Evolutionary conservation across 2,113 vertebrate species (phyloP).

Genomic region (Xiphophorus hellerii): DNA sequence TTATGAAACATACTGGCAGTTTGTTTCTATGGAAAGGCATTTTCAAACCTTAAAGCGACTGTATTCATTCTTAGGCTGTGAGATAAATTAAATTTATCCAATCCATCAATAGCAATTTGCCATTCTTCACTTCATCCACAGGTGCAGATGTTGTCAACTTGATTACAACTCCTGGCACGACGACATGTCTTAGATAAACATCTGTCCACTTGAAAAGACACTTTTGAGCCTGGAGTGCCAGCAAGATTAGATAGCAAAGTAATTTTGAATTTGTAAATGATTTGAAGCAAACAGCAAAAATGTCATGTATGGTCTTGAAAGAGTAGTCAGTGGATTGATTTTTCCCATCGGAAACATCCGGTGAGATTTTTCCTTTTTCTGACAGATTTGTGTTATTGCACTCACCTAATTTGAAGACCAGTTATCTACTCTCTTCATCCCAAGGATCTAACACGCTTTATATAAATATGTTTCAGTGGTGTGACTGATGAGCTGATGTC

Average conservation of each 20-base stretch:
- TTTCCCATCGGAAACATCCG: constrained; percentile 19
- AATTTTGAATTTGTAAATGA: constrained; percentile 62
- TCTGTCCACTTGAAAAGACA: constrained; percentile 73
- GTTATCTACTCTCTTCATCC: constrained; percentile 46
- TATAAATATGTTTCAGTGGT: constrained; percentile 27
- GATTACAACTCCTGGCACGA: constrained; percentile 73
- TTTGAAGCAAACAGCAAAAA: constrained; percentile 50
- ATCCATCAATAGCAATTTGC: constrained; percentile 53
- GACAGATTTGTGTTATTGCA: constrained; percentile 34
- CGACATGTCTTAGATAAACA: constrained; percentile 78
- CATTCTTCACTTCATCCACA: constrained; percentile 73
- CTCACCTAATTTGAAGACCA: constrained; percentile 44
- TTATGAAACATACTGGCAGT: constrained; percentile 55
- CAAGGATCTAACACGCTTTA: constrained; percentile 31
- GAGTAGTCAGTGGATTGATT: constrained; percentile 11
- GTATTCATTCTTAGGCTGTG: constrained; percentile 47
- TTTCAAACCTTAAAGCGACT: constrained; percentile 59
- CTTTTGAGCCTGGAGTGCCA: constrained; percentile 62
- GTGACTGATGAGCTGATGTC: constrained; percentile 63
- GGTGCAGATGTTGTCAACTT: constrained; percentile 78
- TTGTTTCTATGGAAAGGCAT: constrained; percentile 44
- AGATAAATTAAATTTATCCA: constrained; percentile 64
- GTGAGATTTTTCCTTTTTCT: constrained; percentile 29
- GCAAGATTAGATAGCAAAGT: constrained; percentile 68
- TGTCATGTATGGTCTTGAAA: constrained; percentile 1